phyloP scores from a whole-genome alignment of 2,113 vertebrate genomes.

The Propithecus coquereli region DNA sequence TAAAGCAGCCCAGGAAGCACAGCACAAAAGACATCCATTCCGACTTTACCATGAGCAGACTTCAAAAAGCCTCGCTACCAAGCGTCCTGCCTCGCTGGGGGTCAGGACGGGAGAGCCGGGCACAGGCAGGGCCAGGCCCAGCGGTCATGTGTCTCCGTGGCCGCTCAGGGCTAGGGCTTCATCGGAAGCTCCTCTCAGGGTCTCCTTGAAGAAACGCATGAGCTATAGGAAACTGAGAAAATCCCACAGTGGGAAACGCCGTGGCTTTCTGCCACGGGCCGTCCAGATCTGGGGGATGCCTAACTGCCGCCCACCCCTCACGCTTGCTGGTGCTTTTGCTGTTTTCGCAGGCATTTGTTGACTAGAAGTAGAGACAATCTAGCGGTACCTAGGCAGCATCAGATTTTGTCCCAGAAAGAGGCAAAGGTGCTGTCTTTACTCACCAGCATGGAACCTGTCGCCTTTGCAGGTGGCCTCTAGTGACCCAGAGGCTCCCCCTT shows the following conservation, averaged over 20 bases:
- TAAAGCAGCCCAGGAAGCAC: background rate
- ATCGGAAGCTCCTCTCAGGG: background rate
- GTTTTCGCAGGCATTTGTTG: background rate
- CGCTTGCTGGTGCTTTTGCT: rapidly evolving
- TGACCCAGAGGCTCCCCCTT: background rate
- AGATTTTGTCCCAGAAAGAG: background rate
- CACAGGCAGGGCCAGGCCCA: too few relatives aligned
- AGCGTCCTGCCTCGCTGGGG: background rate
- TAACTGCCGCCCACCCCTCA: too few relatives aligned
- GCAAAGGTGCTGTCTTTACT: background rate
- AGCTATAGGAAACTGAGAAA: background rate
- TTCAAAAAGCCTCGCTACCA: slow-evolving; percentile 24
- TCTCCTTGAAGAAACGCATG: background rate
- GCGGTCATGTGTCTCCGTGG: background rate
- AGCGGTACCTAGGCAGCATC: background rate
- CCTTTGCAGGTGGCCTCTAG: too few relatives aligned
- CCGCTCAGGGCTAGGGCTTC: background rate
- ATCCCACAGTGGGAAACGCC: background rate
- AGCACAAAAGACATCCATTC: background rate
- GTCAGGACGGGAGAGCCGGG: background rate
- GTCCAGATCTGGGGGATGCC: background rate
- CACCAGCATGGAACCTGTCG: background rate
- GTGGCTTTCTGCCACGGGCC: background rate
- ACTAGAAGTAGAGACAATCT: background rate
- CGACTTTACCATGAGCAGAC: background rate